Base-by-base conservation (phyloP, 1,140 invertebrate genomes). In the Wasmannia auropunctata region DNA sequence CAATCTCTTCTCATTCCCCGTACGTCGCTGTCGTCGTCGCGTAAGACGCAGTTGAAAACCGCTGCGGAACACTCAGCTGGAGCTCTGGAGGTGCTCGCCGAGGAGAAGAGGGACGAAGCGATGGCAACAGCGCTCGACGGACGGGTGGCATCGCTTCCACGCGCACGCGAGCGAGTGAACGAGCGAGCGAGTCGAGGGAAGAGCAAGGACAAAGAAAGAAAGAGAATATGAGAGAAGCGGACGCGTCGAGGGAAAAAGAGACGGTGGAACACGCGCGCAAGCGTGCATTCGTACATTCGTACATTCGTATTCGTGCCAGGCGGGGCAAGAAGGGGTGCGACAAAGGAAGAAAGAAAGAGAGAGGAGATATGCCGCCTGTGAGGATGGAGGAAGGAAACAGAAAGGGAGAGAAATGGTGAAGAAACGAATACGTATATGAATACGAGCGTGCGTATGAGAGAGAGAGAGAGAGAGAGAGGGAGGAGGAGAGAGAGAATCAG, bases 101-200 rank as follows among this genome's bases (percentile, higher is more conserved):
- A 86, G 86, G 87, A 85, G 86, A 89, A 84, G 87, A 87, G 85
- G 86, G 70, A 56, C 85, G 92, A 93, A 88, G 92, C 93, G 91
- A 92, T 88, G 93, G 93, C 94, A 94, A 94, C 93, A 94, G 92
- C 93, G 86, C 86, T 88, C 91, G 89, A 89, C 88, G 88, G 67
- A 91, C 91, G 91, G 89, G 88, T 92, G 91, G 91, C 92, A 91
- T 87, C 87, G 86, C 84, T 91, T 92, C 80, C 84, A 85, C 86
- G 84, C 84, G 77, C 85, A 87, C 86, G 85, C 43, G 51, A 75
- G 19, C 11, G 62, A 67, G 40, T 28, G 22, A 70, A 60, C 49
- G 34, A 69, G 62, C 22, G 34, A 70, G 49, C 62, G 43, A 54
- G 16, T 6, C 16, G 14, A 40, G 58, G 16, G 22, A 46, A 77